phyloP scores from a whole-genome alignment of 35 echinoderm and acorn worm genomes.

The Patiria miniata region DNA sequence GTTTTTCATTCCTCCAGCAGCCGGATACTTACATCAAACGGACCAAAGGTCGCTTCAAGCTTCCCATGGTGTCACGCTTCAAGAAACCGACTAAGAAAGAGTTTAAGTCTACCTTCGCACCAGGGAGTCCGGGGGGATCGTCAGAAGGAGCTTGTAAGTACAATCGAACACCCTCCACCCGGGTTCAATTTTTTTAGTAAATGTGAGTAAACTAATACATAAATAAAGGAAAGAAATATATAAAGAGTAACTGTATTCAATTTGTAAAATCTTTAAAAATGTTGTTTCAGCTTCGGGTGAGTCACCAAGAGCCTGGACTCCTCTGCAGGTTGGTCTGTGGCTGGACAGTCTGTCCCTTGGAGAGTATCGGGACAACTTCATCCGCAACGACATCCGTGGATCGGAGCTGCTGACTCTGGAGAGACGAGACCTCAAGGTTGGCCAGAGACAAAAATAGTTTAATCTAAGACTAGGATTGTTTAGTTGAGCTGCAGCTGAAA shows the following conservation, averaged over 20 bases:
- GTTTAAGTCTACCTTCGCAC: slow-evolving; percentile 31
- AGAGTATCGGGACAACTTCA: slow-evolving; percentile 90
- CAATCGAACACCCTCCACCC: not conserved
- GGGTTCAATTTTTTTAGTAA: too few relatives aligned
- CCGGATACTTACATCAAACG: slow-evolving; percentile 68
- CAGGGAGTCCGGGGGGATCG: slow-evolving; percentile 10
- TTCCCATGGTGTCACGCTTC: slow-evolving; percentile 76
- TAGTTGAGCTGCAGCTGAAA: too few relatives aligned
- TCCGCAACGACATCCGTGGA: slow-evolving; percentile 93
- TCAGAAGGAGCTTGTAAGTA: slow-evolving; percentile 13
- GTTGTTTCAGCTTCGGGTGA: slow-evolving; percentile 36
- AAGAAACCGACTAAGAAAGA: slow-evolving; percentile 88
- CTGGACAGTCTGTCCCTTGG: slow-evolving; percentile 82
- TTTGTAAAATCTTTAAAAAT: too few relatives aligned
- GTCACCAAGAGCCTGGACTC: slow-evolving; percentile 61
- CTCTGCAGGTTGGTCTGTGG: slow-evolving; percentile 86
- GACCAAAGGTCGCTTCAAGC: slow-evolving; percentile 80
- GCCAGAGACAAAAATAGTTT: not conserved
- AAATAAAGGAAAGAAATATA: too few relatives aligned
- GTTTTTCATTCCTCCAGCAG: not conserved
- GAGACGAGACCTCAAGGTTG: slow-evolving; percentile 90
- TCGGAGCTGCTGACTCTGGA: slow-evolving; percentile 81
- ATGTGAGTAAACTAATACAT: too few relatives aligned
- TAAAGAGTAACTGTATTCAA: too few relatives aligned
- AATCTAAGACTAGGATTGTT: not conserved